Conservation (phyloP, 2,888 invertebrate genomes). For the Caenorhabditis imperialis region DNA sequence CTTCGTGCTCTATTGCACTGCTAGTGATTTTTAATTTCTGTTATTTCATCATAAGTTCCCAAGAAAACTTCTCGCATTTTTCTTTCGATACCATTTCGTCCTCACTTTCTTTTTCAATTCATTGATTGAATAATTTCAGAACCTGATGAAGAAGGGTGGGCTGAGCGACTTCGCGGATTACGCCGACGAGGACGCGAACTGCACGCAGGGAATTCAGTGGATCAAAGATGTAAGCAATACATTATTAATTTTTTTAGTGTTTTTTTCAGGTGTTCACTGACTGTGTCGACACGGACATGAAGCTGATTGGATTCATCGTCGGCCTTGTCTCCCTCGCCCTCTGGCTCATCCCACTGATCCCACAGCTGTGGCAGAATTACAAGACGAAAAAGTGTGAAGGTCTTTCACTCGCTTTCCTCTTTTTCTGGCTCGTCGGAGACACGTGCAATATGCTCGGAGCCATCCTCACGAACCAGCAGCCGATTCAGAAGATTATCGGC, state of each 20-base stretch:
- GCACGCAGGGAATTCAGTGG: conserved; percentile 68
- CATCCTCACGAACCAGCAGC: conserved; percentile 78
- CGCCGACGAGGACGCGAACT: conserved; percentile 56
- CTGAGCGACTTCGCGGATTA: conserved; percentile 51
- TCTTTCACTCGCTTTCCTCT: conserved; percentile 78
- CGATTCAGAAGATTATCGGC: conserved; percentile 77
- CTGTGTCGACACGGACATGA: conserved; percentile 77
- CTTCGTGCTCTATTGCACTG: too few relatives aligned
- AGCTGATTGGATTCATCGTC: conserved; percentile 82
- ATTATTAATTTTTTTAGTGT: too few relatives aligned
- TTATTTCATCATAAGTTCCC: too few relatives aligned
- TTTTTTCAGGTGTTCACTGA: conserved; percentile 65
- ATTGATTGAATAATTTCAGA: not conserved
- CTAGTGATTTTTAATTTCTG: too few relatives aligned
- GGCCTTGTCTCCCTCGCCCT: conserved; percentile 71
- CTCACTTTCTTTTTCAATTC: not conserved
- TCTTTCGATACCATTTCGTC: too few relatives aligned
- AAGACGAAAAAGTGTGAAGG: conserved; percentile 78
- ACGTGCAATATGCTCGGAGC: conserved; percentile 79
- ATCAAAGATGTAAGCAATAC: conserved; percentile 60
- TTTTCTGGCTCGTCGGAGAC: conserved; percentile 79
- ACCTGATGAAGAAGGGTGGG: conserved; percentile 65
- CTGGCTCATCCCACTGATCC: conserved; percentile 76
- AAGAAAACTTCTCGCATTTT: too few relatives aligned
- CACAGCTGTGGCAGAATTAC: conserved; percentile 78